A percentile compares a stretch with the other conserved stretches of the same genome.
Evolutionary conservation across 2,113 vertebrate species (phyloP).

Genomic region (Chrysemys picta): DNA sequence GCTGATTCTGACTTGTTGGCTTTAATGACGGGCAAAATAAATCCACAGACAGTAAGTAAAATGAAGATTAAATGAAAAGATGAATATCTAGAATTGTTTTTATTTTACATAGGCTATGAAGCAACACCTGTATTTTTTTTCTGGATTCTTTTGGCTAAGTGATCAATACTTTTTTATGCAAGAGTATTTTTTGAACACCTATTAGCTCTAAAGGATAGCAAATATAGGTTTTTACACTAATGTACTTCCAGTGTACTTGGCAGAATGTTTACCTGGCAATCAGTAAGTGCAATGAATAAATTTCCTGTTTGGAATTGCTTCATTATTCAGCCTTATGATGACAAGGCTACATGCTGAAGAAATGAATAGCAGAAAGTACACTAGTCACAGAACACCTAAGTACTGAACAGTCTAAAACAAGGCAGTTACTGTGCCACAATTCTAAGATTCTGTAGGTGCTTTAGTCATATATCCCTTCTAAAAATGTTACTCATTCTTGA

Average conservation of each 20-base stretch:
- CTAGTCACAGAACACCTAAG: not conserved
- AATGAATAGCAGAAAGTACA: not conserved
- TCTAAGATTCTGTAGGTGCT: not conserved
- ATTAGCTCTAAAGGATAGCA: constrained; percentile 20
- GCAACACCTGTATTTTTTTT: not conserved
- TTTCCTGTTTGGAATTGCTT: not conserved
- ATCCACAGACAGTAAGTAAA: constrained; percentile 90
- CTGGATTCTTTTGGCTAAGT: not conserved
- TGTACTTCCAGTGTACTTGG: constrained; percentile 20
- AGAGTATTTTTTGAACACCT: constrained; percentile 11
- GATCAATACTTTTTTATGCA: not conserved
- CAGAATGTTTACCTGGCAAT: constrained; percentile 26
- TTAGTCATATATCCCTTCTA: too few species aligned
- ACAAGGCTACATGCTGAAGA: not conserved
- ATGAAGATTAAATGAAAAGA: not conserved
- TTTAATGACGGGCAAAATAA: constrained; percentile 93
- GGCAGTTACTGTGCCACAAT: not conserved
- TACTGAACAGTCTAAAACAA: not conserved
- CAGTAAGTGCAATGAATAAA: constrained; percentile 12
- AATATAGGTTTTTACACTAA: not conserved
- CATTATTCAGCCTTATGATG: constrained; percentile 28
- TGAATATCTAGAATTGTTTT: not conserved
- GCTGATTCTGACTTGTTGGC: constrained; percentile 88
- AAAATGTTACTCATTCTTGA: not conserved
- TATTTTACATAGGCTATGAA: not conserved